Evolutionary conservation across 2,113 vertebrate species (phyloP).

Genomic region (Scopus umbretta): DNA sequence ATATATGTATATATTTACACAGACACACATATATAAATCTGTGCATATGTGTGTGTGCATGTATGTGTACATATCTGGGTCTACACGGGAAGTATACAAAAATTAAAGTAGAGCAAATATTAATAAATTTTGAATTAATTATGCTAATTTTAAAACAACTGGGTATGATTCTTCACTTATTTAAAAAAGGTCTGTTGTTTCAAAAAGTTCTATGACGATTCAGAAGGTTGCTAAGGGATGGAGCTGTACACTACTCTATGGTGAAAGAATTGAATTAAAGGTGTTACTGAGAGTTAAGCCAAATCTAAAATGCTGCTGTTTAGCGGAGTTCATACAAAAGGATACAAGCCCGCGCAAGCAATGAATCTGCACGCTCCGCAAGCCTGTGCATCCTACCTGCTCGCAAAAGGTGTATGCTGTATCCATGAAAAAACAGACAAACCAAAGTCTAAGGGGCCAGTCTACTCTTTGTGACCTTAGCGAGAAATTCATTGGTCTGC

Average conservation of each 20-base stretch:
- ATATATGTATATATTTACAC: neutral
- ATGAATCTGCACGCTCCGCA: accelerated
- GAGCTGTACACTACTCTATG: neutral
- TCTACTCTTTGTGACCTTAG: neutral
- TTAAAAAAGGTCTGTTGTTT: neutral
- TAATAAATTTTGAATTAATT: neutral
- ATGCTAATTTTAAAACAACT: neutral
- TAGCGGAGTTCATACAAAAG: neutral
- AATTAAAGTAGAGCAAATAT: neutral
- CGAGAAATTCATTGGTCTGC: neutral
- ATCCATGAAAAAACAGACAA: neutral
- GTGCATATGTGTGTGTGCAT: neutral
- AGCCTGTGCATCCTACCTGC: neutral
- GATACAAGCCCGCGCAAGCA: neutral
- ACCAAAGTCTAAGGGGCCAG: accelerated
- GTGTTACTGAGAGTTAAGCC: neutral
- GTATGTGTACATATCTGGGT: neutral
- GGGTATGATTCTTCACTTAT: neutral
- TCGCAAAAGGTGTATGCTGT: neutral
- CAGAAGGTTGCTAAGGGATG: neutral
- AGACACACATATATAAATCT: neutral
- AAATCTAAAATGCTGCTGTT: neutral
- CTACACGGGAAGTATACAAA: neutral
- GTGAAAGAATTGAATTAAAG: neutral
- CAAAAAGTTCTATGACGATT: accelerated